Conservation (phyloP, 2,797 vertebrate genomes). For the Alosa sapidissima region DNA sequence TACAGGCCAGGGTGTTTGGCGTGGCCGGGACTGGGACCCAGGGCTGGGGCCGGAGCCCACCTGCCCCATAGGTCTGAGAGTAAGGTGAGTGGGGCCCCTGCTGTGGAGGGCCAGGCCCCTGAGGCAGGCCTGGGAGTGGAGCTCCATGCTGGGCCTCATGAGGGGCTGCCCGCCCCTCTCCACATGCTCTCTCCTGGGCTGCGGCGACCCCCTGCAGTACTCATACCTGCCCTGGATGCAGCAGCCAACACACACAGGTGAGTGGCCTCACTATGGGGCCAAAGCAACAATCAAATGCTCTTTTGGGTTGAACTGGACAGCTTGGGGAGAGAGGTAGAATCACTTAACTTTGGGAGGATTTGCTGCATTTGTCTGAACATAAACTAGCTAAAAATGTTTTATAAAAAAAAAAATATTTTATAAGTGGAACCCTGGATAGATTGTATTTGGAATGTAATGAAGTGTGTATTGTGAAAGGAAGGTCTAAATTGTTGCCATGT, state of each 20-base stretch:
- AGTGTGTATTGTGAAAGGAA: neutral
- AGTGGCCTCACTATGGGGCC: constrained; percentile 34
- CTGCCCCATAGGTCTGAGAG: constrained; percentile 54
- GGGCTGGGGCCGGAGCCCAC: constrained; percentile 40
- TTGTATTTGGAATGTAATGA: neutral
- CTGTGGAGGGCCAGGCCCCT: constrained; percentile 55
- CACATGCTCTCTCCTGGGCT: constrained; percentile 51
- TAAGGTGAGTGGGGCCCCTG: constrained; percentile 50
- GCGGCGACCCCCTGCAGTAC: constrained; percentile 51
- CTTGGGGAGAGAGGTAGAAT: neutral
- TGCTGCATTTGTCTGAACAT: no score
- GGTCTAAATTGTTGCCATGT: neutral
- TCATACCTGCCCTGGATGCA: constrained; percentile 53
- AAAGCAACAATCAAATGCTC: neutral
- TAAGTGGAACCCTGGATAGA: neutral
- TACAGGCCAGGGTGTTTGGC: constrained; percentile 56
- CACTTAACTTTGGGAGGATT: no score
- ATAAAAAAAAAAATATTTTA: no score
- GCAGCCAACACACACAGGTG: constrained; percentile 49
- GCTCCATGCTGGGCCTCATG: constrained; percentile 61
- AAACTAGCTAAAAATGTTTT: neutral
- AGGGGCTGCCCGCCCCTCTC: constrained; percentile 61
- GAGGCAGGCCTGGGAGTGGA: constrained; percentile 59
- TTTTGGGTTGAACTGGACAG: neutral
- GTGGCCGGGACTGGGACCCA: constrained; percentile 42